Base-by-base conservation (phyloP, 2,113 vertebrate species). In the Xyliphius kryptos region DNA sequence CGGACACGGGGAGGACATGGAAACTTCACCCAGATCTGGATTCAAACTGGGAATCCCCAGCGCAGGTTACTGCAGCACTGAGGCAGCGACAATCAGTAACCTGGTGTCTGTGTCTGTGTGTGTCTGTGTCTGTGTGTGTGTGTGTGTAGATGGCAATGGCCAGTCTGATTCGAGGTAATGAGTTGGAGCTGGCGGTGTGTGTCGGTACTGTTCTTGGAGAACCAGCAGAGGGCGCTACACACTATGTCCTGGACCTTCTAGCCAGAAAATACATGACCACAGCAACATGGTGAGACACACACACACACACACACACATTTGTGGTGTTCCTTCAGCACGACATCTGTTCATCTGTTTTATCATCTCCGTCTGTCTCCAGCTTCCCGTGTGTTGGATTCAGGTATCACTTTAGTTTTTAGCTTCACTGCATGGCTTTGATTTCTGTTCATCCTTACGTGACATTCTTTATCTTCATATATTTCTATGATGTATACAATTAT, bases 241-340 rank as follows among this genome's bases (percentile, higher is more conserved):
- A 91, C 61, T 95, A 95, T 70, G 92, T 91, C 71, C 82, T 97
- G 51, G 90, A 97, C 56, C 83, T 99, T 17, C 72, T 99, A 73
- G 93, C 96, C 66, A 93, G 91, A 78, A 99, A 96, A 78, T 98
- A 92, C 83, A 97, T 97, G 92, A 86, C 85, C 73, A 73, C 85
- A 58, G 71, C 90, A 12, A 83, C 87, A 53, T 96, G 95, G 95
- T 97, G 86, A 79, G 87, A 76, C 61, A 67, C 32, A 10, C 15
- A 2, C 12, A n/a, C 3, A 36, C 13, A 14, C 13, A 14, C 13
- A 14, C 40, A 10, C 40, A 32, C 26, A 32, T 6, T 6, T 32
- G 26, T 32, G 7, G 26, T 32, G 26, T 32, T 32, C 7, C 4
- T 32, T 32, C 26, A 5, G 26, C 26, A 2, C 7, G 4, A 32